These are phyloP conservation scores for Anisognathus igniventris DNA, from an alignment of 2,797 vertebrate genomes.

Conservation along the genomic window DNA sequence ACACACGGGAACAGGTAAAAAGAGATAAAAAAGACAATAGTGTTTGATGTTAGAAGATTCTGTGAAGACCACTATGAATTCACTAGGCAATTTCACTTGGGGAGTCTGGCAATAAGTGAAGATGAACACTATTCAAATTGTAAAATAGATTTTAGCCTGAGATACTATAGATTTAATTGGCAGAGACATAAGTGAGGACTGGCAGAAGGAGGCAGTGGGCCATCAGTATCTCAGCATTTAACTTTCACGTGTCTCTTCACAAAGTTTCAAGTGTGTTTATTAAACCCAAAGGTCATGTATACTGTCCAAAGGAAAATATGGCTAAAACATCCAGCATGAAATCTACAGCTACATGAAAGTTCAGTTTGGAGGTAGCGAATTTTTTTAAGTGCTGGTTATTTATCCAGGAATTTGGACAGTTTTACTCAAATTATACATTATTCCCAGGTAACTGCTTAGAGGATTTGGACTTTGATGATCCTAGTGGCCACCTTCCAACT, in stretches of 20 bases:
- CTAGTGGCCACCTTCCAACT: too few relatives aligned
- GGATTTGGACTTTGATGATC: neutral
- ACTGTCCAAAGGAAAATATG: neutral
- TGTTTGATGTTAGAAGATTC: neutral
- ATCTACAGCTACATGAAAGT: neutral
- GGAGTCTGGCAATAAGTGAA: neutral
- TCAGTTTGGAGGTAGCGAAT: neutral
- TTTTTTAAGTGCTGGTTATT: neutral
- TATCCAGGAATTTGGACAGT: neutral
- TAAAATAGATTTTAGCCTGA: neutral
- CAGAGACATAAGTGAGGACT: neutral
- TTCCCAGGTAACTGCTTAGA: neutral
- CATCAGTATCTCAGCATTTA: neutral
- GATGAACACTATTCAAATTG: neutral
- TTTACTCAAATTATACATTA: neutral
- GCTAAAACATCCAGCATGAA: neutral
- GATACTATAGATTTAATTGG: neutral
- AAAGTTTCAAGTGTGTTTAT: neutral
- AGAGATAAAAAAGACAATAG: neutral
- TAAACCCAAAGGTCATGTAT: neutral
- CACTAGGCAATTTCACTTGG: neutral
- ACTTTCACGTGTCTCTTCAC: neutral
- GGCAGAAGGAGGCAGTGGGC: neutral
- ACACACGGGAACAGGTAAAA: fast-evolving
- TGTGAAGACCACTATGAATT: neutral